These are phyloP conservation scores for Phrynosoma blainvillii DNA, from an alignment of 2,113 vertebrate genomes.

Conservation along the genomic window DNA sequence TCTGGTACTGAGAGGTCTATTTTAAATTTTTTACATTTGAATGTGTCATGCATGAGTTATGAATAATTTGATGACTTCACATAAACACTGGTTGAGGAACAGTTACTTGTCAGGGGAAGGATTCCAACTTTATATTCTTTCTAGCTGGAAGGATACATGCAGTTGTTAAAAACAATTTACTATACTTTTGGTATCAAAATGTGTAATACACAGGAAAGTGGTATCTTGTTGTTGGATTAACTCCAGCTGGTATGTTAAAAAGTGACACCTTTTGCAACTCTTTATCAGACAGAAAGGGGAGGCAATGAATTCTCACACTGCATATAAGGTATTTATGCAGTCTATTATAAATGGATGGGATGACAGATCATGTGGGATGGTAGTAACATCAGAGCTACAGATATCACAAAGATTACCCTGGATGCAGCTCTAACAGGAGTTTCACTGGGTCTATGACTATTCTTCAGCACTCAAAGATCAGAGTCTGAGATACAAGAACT, in stretches of 20 bases:
- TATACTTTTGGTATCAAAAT: not conserved
- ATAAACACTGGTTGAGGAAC: not conserved
- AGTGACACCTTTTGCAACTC: not conserved
- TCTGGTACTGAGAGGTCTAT: not conserved
- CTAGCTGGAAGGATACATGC: not conserved
- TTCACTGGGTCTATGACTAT: no score
- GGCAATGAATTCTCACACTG: not conserved
- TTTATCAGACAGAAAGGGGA: no score
- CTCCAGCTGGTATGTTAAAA: not conserved
- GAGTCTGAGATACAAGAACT: not conserved
- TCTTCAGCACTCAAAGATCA: not conserved
- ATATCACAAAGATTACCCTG: not conserved
- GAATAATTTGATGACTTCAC: not conserved
- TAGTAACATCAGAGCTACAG: not conserved
- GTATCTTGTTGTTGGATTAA: not conserved
- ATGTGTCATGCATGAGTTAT: not conserved
- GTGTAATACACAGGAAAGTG: not conserved
- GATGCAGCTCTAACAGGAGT: not conserved
- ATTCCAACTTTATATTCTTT: not conserved
- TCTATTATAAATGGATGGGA: not conserved
- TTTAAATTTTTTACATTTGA: no score
- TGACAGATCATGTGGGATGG: not conserved
- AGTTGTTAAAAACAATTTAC: not conserved
- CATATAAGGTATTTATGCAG: not conserved
- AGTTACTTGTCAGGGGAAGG: not conserved